These are phyloP conservation scores for Cygnus atratus DNA, from an alignment of 2,113 vertebrate species.

Conservation along the genomic window DNA sequence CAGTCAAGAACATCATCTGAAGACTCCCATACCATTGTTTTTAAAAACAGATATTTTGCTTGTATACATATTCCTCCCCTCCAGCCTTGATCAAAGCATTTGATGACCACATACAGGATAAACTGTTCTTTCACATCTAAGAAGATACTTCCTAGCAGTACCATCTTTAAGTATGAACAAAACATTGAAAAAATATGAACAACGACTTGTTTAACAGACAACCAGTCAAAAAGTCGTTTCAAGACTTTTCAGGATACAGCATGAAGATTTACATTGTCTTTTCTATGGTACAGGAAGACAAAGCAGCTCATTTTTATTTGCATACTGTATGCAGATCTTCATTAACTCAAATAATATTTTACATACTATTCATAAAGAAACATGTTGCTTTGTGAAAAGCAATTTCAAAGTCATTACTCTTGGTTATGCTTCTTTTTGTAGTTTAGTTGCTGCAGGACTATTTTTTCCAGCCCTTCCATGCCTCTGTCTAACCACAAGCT, in stretches of 20 bases:
- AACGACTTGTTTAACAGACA: background rate
- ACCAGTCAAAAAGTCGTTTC: background rate
- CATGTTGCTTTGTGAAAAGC: background rate
- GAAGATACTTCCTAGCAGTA: background rate
- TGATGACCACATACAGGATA: background rate
- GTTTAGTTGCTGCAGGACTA: background rate
- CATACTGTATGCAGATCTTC: background rate
- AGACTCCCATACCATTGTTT: background rate
- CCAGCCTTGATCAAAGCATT: background rate
- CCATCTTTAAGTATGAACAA: background rate
- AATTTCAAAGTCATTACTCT: background rate
- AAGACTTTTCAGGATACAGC: background rate
- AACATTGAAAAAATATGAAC: background rate
- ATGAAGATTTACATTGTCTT: background rate
- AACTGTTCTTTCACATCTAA: background rate
- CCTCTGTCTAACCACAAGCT: constrained; percentile 23
- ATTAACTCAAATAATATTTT: background rate
- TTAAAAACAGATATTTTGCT: background rate
- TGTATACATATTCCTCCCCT: background rate
- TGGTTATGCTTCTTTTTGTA: background rate
- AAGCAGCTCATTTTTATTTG: background rate
- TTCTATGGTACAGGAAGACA: background rate
- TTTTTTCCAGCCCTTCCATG: constrained; percentile 6
- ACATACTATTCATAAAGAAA: background rate
- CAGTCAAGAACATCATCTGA: background rate